Conservation (phyloP, 2,888 invertebrate genomes). For the Choristoneura rosaceana region DNA sequence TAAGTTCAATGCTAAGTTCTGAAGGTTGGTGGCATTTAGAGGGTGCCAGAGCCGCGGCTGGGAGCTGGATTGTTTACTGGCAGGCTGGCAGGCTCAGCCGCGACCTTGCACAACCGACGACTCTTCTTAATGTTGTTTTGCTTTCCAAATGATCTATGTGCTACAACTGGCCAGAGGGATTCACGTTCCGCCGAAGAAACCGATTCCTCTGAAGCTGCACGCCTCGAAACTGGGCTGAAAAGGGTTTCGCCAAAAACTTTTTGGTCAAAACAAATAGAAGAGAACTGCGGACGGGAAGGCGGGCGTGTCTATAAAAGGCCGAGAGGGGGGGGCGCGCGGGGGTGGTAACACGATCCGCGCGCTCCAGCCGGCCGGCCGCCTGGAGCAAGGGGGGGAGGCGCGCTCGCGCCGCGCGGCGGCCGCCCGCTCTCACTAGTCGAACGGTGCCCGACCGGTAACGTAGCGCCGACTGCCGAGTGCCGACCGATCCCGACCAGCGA, state of each 20-base stretch:
- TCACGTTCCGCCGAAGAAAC: slow-evolving; percentile 7
- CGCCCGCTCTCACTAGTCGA: slow-evolving; percentile 85
- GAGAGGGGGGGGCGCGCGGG: slow-evolving; percentile 84
- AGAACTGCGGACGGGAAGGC: slow-evolving; percentile 72
- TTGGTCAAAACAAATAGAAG: slow-evolving; percentile 84
- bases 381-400: slow-evolving; percentile 65
- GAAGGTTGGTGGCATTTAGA: slow-evolving; percentile 63
- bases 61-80: slow-evolving; percentile 50
- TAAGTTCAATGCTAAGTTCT: slow-evolving; percentile 83
- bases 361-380: slow-evolving; percentile 83
- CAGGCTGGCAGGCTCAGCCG: slow-evolving; percentile 21
- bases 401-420: slow-evolving; percentile 70
- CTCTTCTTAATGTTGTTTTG: slow-evolving; percentile 29
- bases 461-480: slow-evolving; percentile 85
- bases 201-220: slow-evolving; percentile 19
- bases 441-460: slow-evolving; percentile 86
- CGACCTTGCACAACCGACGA: slow-evolving; percentile 31
- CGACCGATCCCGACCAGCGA: slow-evolving; percentile 86
- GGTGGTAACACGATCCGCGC: slow-evolving; percentile 85
- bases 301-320: slow-evolving; percentile 85
- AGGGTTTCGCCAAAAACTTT: slow-evolving; percentile 75
- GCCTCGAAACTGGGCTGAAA: slow-evolving; percentile 43
- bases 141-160: slow-evolving; percentile 35
- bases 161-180: slow-evolving; percentile 18
- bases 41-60: slow-evolving; percentile 71